phyloP scores from a whole-genome alignment of 2,113 vertebrate genomes.

The Otus sunia region DNA sequence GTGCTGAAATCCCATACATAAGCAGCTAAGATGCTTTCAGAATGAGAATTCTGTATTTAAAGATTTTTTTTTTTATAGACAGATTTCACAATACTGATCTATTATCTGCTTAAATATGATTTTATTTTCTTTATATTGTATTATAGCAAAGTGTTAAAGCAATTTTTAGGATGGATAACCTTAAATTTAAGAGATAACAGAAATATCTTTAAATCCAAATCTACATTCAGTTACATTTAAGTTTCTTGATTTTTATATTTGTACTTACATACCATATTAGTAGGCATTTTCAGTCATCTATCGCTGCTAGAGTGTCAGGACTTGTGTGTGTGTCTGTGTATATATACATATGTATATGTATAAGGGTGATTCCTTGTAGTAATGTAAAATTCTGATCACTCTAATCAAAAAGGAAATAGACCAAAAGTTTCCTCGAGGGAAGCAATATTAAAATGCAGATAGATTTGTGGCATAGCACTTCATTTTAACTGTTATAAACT shows the following conservation, averaged over 20 bases:
- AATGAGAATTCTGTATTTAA: not conserved
- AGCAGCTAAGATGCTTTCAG: not conserved
- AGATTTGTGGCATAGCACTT: not conserved
- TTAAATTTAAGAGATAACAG: not conserved
- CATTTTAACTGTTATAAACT: not conserved
- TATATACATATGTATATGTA: rapidly evolving
- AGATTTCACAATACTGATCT: rapidly evolving
- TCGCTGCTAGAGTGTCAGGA: not conserved
- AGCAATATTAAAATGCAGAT: not conserved
- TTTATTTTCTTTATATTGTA: not conserved
- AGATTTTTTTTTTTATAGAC: not conserved
- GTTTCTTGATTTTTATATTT: not conserved
- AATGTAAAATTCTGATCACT: not conserved
- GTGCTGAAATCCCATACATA: not conserved
- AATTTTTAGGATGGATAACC: not conserved
- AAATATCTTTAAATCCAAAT: too few relatives aligned
- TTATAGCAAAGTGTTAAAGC: not conserved
- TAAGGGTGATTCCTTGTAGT: not conserved
- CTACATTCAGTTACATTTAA: too few relatives aligned
- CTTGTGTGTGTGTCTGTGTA: rapidly evolving
- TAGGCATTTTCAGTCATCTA: not conserved
- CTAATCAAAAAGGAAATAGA: not conserved
- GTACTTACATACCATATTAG: not conserved
- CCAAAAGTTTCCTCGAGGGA: not conserved
- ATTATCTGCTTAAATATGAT: not conserved